Base-by-base conservation (phyloP, 2,797 vertebrate genomes). In the Sebastes trivittatus region DNA sequence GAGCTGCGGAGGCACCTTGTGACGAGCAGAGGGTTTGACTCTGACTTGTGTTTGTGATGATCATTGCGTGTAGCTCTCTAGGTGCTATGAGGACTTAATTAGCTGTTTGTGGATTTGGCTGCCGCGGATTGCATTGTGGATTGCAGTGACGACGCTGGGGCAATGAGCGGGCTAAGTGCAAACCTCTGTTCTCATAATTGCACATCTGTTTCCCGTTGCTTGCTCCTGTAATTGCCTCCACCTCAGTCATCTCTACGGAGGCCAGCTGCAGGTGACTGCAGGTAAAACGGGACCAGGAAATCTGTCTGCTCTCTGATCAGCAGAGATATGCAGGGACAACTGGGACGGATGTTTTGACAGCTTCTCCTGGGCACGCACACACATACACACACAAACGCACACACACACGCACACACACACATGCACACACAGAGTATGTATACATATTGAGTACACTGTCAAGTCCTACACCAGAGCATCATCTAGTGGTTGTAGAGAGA, bases 121-220 rank as follows among this genome's bases (percentile, higher is more conserved):
- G 87, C 84, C 55, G 81, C 66, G 87, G 80, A 83, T 88, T 84
- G 88, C 82, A 80, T 91, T 88, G 89, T 89, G 82, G 75, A 87
- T 89, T 88, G 90, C 90, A 75, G 77, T 27, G 10, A 81, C 25
- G 75, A 87, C 63, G 73, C 85, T 59, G 82, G 88, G 88, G 85
- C 90, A 87, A 91, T 92, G 89, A 93, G 81, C 82, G 10, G 77
- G 86, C 87, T 92, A 92, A 94, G 92, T 89, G 91, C 85, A 91
- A 89, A 93, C 90, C 94, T 94, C 92, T 95, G 94, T 94, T 95
- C 91, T 90, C 82, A 78, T 95, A 93, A 94, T 94, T 94, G 92
- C 92, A 94, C 94, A 94, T 93, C 94, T 95, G 95, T 94, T 93
- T 93, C 80, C 69, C 64, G 23, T 91, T 88, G 86, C 85, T 80